A percentile compares a stretch with the other conserved stretches of the same genome.
Conservation (phyloP, 1,140 invertebrate genomes). For the Drosophila chauvacae region DNA sequence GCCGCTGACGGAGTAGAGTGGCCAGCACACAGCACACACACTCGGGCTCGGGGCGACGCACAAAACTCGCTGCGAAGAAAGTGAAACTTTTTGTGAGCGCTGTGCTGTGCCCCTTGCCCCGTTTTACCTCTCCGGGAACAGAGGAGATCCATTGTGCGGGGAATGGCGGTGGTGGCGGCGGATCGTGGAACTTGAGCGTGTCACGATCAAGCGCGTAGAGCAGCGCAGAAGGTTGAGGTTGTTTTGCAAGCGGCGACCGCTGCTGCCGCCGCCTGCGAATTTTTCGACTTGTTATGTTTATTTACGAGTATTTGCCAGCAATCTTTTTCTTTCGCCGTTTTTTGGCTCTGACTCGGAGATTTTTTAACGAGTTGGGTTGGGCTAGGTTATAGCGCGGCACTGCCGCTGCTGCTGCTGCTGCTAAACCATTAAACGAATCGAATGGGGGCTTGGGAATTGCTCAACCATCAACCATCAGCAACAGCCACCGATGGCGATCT, state of each 20-base stretch:
- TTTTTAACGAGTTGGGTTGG: constrained; percentile 66
- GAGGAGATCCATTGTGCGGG: not conserved
- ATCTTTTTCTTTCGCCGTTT: constrained; percentile 31
- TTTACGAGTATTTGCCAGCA: constrained; percentile 32
- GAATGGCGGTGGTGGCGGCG: constrained; percentile 23
- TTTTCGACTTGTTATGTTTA: constrained; percentile 41
- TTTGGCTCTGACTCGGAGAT: constrained; percentile 33
- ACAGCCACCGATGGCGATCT: constrained; percentile 46
- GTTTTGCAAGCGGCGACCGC: constrained; percentile 54
- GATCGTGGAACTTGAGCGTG: constrained; percentile 58
- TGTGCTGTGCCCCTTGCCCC: constrained; percentile 14
- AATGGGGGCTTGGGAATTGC: constrained; percentile 51
- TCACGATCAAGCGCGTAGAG: constrained; percentile 66
- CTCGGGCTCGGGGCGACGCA: constrained; percentile 44
- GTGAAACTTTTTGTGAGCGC: constrained; percentile 70
- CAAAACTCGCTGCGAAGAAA: constrained; percentile 81
- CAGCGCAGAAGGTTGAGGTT: constrained; percentile 77
- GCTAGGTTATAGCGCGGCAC: constrained; percentile 66
- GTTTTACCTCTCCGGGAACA: constrained; percentile 38
- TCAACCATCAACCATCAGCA: constrained; percentile 56
- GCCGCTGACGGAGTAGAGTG: constrained; percentile 16
- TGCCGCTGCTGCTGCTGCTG: constrained; percentile 13
- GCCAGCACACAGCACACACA: constrained; percentile 13
- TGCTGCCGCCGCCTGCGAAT: constrained; percentile 31
- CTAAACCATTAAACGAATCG: constrained; percentile 58